phyloP scores from a whole-genome alignment of 2,888 invertebrate species.

The Folsomia candida region DNA sequence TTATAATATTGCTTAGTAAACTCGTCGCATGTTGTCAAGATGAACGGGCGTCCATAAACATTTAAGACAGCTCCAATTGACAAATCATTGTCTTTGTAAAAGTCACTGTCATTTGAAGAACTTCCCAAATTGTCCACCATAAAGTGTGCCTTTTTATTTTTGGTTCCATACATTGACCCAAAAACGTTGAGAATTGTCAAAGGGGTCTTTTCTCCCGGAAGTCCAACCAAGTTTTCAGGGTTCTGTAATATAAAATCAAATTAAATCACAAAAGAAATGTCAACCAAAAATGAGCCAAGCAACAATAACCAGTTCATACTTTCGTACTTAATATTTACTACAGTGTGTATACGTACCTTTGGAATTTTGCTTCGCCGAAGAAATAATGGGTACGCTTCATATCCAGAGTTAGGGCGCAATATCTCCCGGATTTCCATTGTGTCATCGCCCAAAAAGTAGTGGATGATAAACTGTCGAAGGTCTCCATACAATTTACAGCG shows the following conservation, averaged over 20 bases:
- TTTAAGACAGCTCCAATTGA: slow-evolving; percentile 77
- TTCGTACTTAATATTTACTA: too few relatives aligned
- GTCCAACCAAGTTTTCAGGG: slow-evolving; percentile 38
- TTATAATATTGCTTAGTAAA: slow-evolving; percentile 83
- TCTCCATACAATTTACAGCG: slow-evolving; percentile 72
- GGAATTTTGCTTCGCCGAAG: slow-evolving; percentile 73
- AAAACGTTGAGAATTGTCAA: slow-evolving; percentile 65
- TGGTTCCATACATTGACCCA: slow-evolving; percentile 59
- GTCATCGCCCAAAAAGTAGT: slow-evolving; percentile 82
- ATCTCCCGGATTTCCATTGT: slow-evolving; percentile 83
- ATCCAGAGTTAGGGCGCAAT: slow-evolving; percentile 66
- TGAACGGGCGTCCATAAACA: slow-evolving; percentile 75
- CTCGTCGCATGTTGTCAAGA: slow-evolving; percentile 78
- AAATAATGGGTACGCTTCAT: slow-evolving; percentile 70
- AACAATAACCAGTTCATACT: not conserved
- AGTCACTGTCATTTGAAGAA: slow-evolving; percentile 44
- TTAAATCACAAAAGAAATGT: not conserved
- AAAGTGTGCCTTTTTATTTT: slow-evolving; percentile 54
- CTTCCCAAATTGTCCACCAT: slow-evolving; percentile 60
- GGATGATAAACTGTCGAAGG: slow-evolving; percentile 72
- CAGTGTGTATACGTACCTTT: slow-evolving; percentile 59
- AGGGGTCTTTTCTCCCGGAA: slow-evolving; percentile 51
- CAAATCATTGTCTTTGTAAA: slow-evolving; percentile 61
- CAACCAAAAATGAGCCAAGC: not conserved
- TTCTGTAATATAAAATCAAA: slow-evolving; percentile 10